Conservation (phyloP, 2,113 vertebrate species). For the Pogonocichla stellata region DNA sequence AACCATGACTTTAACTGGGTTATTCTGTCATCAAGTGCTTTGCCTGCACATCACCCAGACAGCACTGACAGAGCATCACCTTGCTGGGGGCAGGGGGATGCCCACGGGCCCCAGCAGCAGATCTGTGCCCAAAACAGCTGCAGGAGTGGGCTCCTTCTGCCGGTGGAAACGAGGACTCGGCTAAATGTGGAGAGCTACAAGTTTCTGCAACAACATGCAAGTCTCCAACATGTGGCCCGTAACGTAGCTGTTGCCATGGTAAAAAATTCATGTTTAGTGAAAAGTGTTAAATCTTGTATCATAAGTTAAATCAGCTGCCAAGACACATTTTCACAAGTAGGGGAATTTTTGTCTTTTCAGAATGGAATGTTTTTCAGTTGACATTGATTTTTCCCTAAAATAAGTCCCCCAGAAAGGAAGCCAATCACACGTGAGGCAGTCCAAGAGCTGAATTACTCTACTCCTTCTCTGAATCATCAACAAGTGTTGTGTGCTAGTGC, state of each 20-base stretch:
- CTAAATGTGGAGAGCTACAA: slow-evolving; percentile 66
- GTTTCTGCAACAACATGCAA: slow-evolving; percentile 68
- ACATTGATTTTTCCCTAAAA: slow-evolving; percentile 74
- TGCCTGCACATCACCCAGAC: neutral
- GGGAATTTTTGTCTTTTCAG: slow-evolving; percentile 76
- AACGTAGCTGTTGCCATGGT: slow-evolving; percentile 80
- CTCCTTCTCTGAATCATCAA: slow-evolving; percentile 71
- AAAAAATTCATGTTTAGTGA: slow-evolving; percentile 79
- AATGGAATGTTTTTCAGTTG: slow-evolving; percentile 73
- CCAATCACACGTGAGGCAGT: slow-evolving; percentile 71
- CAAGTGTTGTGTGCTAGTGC: slow-evolving; percentile 69
- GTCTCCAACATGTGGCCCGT: slow-evolving; percentile 71
- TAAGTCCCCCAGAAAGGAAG: slow-evolving; percentile 71
- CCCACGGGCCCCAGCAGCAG: neutral
- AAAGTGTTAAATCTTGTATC: slow-evolving; percentile 77
- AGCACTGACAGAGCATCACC: neutral
- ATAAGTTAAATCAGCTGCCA: slow-evolving; percentile 78
- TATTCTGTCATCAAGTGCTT: neutral
- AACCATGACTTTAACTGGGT: rapidly evolving
- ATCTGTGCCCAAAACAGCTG: neutral
- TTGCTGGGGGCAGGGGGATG: neutral
- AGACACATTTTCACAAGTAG: slow-evolving; percentile 77
- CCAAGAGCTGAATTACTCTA: slow-evolving; percentile 76
- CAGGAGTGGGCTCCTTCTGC: slow-evolving; percentile 56
- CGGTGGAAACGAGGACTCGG: slow-evolving; percentile 66